Conservation (phyloP, 2,888 invertebrate genomes). For the Cheilosia vulpina region DNA sequence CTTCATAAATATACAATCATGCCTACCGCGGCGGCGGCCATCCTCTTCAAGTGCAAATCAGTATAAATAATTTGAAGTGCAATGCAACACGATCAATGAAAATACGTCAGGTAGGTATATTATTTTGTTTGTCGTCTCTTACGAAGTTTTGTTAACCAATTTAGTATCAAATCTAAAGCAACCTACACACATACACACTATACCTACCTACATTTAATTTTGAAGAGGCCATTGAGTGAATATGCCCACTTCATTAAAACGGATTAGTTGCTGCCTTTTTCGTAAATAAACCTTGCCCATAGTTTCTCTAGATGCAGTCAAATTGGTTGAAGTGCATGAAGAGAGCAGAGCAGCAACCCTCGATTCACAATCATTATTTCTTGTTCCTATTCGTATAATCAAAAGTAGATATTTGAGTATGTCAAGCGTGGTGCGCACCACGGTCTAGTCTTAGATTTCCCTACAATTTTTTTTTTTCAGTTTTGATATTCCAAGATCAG, state of each 20-base stretch:
- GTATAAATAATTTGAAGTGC: too few species aligned
- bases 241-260: slow-evolving; percentile 46
- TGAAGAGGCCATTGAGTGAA: slow-evolving; percentile 45
- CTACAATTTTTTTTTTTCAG: not conserved
- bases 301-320: not conserved
- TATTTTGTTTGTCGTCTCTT: not conserved
- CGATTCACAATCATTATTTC: slow-evolving; percentile 11
- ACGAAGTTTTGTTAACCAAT: not conserved
- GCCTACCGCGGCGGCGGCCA: not conserved
- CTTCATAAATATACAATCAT: not conserved
- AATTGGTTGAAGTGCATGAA: not conserved
- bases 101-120: not conserved
- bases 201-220: not conserved
- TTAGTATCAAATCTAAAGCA: not conserved
- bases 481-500: slow-evolving; percentile 44
- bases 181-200: not conserved
- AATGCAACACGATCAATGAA: not conserved
- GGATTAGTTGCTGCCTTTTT: slow-evolving; percentile 32
- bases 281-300: not conserved
- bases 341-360: slow-evolving; percentile 12
- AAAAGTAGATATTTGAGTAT: slow-evolving; percentile 2
- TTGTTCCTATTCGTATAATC: not conserved
- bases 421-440: slow-evolving; percentile 27
- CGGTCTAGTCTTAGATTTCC: slow-evolving; percentile 6
- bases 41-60: too few species aligned